A percentile compares a stretch with the other conserved stretches of the same genome.
Evolutionary conservation across 2,113 vertebrate species (phyloP).

Genomic region (Tachuris rubrigastra): DNA sequence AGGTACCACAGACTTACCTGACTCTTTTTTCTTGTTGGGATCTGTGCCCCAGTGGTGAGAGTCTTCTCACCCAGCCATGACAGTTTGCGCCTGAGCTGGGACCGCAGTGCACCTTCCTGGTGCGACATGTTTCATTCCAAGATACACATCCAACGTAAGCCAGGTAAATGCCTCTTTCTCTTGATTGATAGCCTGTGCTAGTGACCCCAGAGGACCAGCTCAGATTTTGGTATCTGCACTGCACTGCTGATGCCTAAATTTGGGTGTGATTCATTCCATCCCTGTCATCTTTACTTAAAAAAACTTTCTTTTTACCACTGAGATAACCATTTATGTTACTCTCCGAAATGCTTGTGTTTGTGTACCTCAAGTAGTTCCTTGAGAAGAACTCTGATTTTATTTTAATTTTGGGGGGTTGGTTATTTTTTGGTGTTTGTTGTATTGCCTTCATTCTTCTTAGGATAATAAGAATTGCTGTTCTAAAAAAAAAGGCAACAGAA

Average conservation of each 20-base stretch:
- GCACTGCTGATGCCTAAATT: background rate
- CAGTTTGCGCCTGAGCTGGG: background rate
- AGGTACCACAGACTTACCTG: background rate
- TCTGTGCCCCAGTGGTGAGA: background rate
- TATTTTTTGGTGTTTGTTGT: background rate
- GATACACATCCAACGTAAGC: background rate
- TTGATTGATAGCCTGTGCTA: background rate
- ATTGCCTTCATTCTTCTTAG: background rate
- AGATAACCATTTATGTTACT: background rate
- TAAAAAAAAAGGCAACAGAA: background rate
- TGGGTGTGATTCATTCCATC: background rate
- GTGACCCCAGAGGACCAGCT: background rate
- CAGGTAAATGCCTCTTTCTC: background rate
- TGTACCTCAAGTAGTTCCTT: background rate
- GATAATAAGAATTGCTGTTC: background rate
- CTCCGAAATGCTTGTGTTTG: background rate
- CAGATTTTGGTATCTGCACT: background rate
- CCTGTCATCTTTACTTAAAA: background rate
- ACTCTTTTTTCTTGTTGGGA: background rate
- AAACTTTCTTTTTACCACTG: background rate
- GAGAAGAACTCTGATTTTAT: background rate
- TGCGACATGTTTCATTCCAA: background rate
- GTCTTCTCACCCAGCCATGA: background rate
- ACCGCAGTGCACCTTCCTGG: rapidly evolving
- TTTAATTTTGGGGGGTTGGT: background rate